These are phyloP conservation scores for Terebella lapidaria DNA, from an alignment of 2,888 invertebrate species.

Conservation along the genomic window DNA sequence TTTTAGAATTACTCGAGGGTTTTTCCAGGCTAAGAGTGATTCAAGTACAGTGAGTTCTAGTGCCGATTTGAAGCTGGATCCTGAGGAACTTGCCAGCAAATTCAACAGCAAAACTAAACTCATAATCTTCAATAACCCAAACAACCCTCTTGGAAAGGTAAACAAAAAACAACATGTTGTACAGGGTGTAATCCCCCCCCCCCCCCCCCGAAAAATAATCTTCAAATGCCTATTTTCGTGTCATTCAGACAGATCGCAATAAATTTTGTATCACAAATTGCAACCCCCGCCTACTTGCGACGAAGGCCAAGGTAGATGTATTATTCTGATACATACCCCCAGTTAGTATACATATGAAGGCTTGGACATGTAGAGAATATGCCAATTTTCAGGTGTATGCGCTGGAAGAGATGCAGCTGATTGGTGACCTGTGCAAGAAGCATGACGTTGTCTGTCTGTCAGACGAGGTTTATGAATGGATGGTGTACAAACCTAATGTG, in stretches of 20 bases:
- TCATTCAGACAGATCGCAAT: no score
- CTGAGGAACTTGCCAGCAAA: slow-evolving; percentile 69
- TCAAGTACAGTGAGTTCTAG: slow-evolving; percentile 56
- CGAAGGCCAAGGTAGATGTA: no score
- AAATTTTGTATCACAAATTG: no score
- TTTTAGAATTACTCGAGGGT: no score
- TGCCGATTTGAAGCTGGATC: slow-evolving; percentile 84
- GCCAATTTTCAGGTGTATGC: slow-evolving; percentile 55
- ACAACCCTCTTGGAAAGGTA: slow-evolving; percentile 95
- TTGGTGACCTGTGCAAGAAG: slow-evolving; percentile 85
- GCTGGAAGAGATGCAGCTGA: slow-evolving; percentile 56
- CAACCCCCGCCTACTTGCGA: no score
- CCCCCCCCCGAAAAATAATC: no score
- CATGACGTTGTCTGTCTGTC: slow-evolving; percentile 86
- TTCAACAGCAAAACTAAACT: slow-evolving; percentile 88
- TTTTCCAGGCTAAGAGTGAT: background rate
- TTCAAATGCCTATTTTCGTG: no score
- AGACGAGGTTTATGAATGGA: slow-evolving; percentile 98
- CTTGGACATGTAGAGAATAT: no score
- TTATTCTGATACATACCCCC: no score
- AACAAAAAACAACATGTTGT: no score
- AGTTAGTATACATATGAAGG: no score
- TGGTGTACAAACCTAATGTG: slow-evolving; percentile 69
- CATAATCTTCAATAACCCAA: slow-evolving; percentile 93
- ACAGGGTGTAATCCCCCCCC: no score